Evolutionary conservation across 2,888 invertebrate genomes (phyloP).

Genomic region (Folsomia candida): DNA sequence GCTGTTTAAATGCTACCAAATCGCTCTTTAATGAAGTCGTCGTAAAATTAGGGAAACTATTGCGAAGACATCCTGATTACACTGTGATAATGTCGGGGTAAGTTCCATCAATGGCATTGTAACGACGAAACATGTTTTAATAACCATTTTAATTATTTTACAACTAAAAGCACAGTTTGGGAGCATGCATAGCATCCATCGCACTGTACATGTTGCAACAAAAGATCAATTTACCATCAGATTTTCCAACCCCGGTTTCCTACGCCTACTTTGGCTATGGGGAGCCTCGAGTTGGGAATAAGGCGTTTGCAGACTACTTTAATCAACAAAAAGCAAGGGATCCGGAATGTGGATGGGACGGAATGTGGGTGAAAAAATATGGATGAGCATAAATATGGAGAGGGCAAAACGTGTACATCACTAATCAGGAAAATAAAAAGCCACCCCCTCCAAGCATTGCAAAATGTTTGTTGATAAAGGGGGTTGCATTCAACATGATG

Average conservation of each 20-base stretch:
- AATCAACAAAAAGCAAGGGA: slow-evolving; percentile 1
- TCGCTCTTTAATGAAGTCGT: not conserved
- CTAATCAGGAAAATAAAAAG: too few relatives aligned
- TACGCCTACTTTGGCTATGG: slow-evolving; percentile 4
- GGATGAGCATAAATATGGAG: too few relatives aligned
- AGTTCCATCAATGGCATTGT: not conserved
- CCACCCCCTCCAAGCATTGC: too few relatives aligned
- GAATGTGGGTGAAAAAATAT: too few relatives aligned
- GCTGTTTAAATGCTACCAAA: not conserved
- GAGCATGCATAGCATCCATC: not conserved
- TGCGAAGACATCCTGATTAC: not conserved
- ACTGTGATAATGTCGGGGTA: too few relatives aligned
- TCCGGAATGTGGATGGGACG: not conserved
- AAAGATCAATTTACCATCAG: not conserved
- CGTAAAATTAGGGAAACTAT: not conserved
- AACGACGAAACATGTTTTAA: too few relatives aligned
- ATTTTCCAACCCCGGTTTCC: not conserved
- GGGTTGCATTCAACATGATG: too few relatives aligned
- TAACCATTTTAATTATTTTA: not conserved
- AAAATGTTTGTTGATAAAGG: too few relatives aligned
- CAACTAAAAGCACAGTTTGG: slow-evolving; percentile 10
- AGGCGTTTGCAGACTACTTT: slow-evolving; percentile 8
- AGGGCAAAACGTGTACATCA: too few relatives aligned
- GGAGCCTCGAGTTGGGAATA: slow-evolving; percentile 7
- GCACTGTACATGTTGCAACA: not conserved